A percentile compares a stretch with the other conserved stretches of the same genome.
Evolutionary conservation across 2,888 invertebrate species (phyloP).

Genomic region (Seladonia tumulorum): DNA sequence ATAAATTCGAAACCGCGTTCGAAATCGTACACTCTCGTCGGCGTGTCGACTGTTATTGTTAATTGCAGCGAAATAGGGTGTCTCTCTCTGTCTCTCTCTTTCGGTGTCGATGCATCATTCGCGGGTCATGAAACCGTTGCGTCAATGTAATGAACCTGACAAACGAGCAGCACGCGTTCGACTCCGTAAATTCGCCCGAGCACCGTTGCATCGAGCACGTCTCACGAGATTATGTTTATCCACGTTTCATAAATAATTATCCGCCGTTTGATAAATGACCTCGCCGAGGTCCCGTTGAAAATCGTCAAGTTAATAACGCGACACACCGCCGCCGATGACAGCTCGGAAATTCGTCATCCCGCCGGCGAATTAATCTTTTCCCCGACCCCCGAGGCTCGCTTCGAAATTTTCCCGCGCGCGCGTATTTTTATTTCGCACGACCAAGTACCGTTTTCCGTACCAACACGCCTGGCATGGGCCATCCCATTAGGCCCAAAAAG

Average conservation of each 20-base stretch:
- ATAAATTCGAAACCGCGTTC: not conserved
- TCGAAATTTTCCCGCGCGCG: conserved; percentile 9
- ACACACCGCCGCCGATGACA: conserved; percentile 49
- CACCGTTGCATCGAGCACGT: conserved; percentile 19
- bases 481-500: too few relatives aligned
- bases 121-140: not conserved
- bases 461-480: conserved; percentile 53
- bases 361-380: conserved; percentile 52
- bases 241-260: conserved; percentile 59
- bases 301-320: conserved; percentile 56
- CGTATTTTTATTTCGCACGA: conserved; percentile 54
- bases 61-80: not conserved
- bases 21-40: not conserved
- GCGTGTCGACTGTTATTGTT: not conserved
- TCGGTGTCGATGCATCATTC: not conserved
- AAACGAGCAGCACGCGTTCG: conserved; percentile 27
- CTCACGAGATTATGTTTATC: conserved; percentile 41
- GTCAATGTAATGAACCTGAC: conserved; percentile 31
- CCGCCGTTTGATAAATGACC: conserved; percentile 49
- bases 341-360: conserved; percentile 54
- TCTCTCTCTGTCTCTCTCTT: too few relatives aligned
- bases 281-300: conserved; percentile 33
- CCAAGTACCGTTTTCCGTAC: conserved; percentile 55
- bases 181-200: conserved; percentile 27
- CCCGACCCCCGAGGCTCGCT: conserved; percentile 22